Conservation (phyloP, 2,797 vertebrate genomes). For the Enteromius viviparus region DNA sequence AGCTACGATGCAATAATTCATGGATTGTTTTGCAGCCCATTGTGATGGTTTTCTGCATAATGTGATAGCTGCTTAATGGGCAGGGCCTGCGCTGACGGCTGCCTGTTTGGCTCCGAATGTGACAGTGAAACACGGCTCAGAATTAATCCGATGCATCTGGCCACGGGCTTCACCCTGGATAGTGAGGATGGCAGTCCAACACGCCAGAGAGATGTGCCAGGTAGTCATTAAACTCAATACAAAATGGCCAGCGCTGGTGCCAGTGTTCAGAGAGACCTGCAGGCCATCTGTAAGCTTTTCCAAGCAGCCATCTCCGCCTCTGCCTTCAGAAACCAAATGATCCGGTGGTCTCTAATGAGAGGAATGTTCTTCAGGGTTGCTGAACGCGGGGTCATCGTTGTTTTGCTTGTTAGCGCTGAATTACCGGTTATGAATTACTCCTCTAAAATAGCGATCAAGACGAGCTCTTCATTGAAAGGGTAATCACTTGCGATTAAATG, state of each 20-base stretch:
- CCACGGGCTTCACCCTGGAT: constrained; percentile 66
- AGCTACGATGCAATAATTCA: constrained; percentile 17
- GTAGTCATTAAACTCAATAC: constrained; percentile 55
- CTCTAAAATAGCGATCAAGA: not conserved
- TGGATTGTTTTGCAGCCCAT: constrained; percentile 39
- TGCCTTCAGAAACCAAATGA: constrained; percentile 65
- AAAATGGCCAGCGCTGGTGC: constrained; percentile 63
- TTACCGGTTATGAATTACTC: not conserved
- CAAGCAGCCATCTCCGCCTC: constrained; percentile 60
- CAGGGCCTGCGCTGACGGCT: constrained; percentile 50
- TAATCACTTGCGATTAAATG: not conserved
- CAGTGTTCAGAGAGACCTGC: constrained; percentile 62
- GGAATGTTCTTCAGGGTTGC: constrained; percentile 50
- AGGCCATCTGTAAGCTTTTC: constrained; percentile 68
- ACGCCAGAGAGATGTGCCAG: constrained; percentile 68
- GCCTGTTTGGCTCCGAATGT: constrained; percentile 44
- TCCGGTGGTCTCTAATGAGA: constrained; percentile 68
- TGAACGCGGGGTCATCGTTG: not conserved
- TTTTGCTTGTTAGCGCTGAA: not conserved
- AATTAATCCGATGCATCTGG: constrained; percentile 70
- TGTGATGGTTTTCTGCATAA: constrained; percentile 56
- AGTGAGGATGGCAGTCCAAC: constrained; percentile 63
- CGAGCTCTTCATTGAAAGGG: constrained; percentile 3
- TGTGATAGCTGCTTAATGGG: constrained; percentile 56
- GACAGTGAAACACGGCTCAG: constrained; percentile 52